A percentile compares a stretch with the other conserved stretches of the same genome.
Evolutionary conservation across 1,140 invertebrate genomes (phyloP).

Genomic region (Temnothorax nylanderi): DNA sequence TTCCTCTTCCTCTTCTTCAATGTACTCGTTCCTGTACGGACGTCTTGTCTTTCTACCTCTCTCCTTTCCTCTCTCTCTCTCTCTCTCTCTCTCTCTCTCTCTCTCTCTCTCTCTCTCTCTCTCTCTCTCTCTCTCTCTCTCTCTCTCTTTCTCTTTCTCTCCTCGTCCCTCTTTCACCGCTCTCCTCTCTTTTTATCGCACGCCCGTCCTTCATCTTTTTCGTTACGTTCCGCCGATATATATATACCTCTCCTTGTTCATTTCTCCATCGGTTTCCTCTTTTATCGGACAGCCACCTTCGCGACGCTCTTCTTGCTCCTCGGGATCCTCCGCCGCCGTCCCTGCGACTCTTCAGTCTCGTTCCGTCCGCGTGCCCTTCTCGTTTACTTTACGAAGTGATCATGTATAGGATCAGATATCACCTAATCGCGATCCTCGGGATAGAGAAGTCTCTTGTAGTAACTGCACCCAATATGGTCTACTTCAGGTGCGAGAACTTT

Average conservation of each 20-base stretch:
- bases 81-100: slow-evolving; percentile 9
- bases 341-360: slow-evolving; percentile 53
- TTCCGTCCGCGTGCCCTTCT: slow-evolving; percentile 9
- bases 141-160: background rate
- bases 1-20: slow-evolving; percentile 73
- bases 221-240: background rate
- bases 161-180: background rate
- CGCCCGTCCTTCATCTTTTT: background rate
- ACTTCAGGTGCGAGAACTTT: slow-evolving; percentile 12
- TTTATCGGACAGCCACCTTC: slow-evolving; percentile 64
- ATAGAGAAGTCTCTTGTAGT: slow-evolving; percentile 34
- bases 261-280: slow-evolving; percentile 57
- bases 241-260: slow-evolving; percentile 16
- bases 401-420: slow-evolving; percentile 59
- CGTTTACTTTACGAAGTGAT: slow-evolving; percentile 52
- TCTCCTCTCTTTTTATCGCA: background rate
- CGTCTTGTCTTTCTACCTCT: slow-evolving; percentile 36
- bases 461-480: background rate
- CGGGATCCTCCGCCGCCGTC: slow-evolving; percentile 36
- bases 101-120: background rate
- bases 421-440: slow-evolving; percentile 65
- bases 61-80: background rate
- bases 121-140: slow-evolving; percentile 10
- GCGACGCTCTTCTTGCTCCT: slow-evolving; percentile 46
- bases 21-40: slow-evolving; percentile 63